Conservation (phyloP, 2,888 invertebrate species). For the Masnerella sp. region DNA sequence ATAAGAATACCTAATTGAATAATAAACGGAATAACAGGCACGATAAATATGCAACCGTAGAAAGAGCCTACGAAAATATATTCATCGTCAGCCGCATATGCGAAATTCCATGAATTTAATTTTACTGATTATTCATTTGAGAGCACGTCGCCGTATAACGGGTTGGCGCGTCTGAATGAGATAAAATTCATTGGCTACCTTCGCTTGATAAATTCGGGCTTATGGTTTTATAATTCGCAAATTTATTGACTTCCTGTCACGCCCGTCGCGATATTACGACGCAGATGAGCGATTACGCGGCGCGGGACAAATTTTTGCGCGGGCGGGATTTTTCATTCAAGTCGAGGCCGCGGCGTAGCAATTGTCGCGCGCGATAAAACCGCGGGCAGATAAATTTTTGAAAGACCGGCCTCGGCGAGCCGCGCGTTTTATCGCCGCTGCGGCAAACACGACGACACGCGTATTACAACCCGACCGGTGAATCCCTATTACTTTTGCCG, state of each 20-base stretch:
- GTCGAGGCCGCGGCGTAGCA: conserved; percentile 14
- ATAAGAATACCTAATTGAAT: conserved; percentile 23
- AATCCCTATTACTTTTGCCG: conserved; percentile 51
- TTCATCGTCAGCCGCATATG: conserved; percentile 27
- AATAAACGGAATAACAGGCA: conserved; percentile 7
- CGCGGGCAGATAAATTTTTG: conserved; percentile 43
- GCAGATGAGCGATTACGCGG: conserved; percentile 36
- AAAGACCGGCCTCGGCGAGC: conserved; percentile 44
- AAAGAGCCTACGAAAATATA: conserved; percentile 58
- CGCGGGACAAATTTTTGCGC: conserved; percentile 28
- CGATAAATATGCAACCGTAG: conserved; percentile 17
- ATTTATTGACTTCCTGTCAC: conserved; percentile 56
- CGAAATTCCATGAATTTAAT: conserved; percentile 52
- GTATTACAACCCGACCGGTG: conserved; percentile 50
- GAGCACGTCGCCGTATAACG: conserved; percentile 38
- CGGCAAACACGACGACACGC: conserved; percentile 44
- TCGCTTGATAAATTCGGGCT: conserved; percentile 49
- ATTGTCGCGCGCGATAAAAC: conserved; percentile 46
- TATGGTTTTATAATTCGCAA: conserved; percentile 52
- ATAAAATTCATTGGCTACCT: conserved; percentile 48
- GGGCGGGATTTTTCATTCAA: conserved; percentile 30
- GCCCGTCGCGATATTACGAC: conserved; percentile 40
- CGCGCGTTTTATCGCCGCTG: conserved; percentile 46
- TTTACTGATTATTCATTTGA: conserved; percentile 53
- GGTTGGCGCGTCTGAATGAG: conserved; percentile 30